Percentiles rank a stretch among this genome's conserved stretches.
Evolutionary conservation across 2,797 vertebrate genomes (phyloP).

Genomic region (Pygocentrus nattereri): DNA sequence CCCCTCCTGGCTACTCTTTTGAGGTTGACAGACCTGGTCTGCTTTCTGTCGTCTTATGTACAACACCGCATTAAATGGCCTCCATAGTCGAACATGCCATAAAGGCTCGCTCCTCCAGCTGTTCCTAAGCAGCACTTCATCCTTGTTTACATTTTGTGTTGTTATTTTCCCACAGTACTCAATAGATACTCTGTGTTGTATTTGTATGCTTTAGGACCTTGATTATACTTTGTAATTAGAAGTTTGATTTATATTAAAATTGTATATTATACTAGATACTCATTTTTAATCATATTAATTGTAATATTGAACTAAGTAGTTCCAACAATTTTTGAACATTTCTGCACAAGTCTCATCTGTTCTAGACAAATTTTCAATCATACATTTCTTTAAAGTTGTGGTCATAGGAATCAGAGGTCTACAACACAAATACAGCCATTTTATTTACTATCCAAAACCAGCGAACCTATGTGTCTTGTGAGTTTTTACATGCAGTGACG

Average conservation of each 20-base stretch:
- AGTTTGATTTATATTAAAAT: neutral
- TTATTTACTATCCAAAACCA: too few relatives aligned
- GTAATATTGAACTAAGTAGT: too few relatives aligned
- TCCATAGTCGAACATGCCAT: slow-evolving; percentile 63
- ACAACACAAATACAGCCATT: too few relatives aligned
- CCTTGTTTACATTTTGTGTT: slow-evolving; percentile 83
- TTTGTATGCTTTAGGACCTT: slow-evolving; percentile 23
- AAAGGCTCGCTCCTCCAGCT: slow-evolving; percentile 67
- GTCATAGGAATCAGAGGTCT: too few relatives aligned
- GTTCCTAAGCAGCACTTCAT: slow-evolving; percentile 80
- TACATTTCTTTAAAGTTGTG: too few relatives aligned
- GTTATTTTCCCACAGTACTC: slow-evolving; percentile 63
- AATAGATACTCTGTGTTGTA: slow-evolving; percentile 55
- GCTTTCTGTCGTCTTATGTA: neutral
- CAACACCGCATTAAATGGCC: slow-evolving; percentile 7
- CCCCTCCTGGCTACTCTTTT: neutral
- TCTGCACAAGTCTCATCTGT: too few relatives aligned
- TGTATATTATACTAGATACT: too few relatives aligned
- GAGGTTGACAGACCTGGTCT: neutral
- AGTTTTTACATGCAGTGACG: too few relatives aligned
- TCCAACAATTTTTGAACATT: too few relatives aligned
- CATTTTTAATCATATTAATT: too few relatives aligned
- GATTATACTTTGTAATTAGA: slow-evolving; percentile 8
- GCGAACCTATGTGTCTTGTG: too few relatives aligned
- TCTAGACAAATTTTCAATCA: too few relatives aligned